Evolutionary conservation across 2,797 vertebrate genomes (phyloP).

Genomic region (Aulostomus chinensis): DNA sequence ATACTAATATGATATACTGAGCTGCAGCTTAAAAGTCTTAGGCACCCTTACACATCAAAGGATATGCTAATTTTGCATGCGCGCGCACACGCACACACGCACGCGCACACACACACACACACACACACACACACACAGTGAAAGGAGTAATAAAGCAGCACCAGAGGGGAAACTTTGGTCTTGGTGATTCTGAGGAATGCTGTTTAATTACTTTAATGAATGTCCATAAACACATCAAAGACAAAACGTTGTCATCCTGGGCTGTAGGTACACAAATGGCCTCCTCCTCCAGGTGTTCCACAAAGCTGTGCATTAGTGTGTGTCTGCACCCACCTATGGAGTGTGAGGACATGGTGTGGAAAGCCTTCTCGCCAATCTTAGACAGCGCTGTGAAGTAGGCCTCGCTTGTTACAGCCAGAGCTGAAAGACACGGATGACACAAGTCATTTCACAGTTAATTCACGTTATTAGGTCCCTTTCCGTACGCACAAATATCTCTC

Average conservation of each 20-base stretch:
- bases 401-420: constrained; percentile 84
- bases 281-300: no score
- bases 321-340: constrained; percentile 78
- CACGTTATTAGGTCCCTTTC: no score
- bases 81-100: background rate
- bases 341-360: constrained; percentile 84
- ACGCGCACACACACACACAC: constrained; percentile 6
- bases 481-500: no score
- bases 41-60: constrained; percentile 13
- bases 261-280: background rate
- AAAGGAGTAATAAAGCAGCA: constrained; percentile 17
- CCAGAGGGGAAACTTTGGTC: constrained; percentile 42
- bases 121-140: constrained; percentile 1
- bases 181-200: constrained; percentile 10
- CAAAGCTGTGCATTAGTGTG: no score
- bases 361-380: constrained; percentile 89
- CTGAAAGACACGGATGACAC: constrained; percentile 65
- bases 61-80: background rate
- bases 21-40: background rate
- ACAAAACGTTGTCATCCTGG: constrained; percentile 7
- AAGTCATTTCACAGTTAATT: no score
- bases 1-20: background rate
- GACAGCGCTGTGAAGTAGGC: constrained; percentile 90
- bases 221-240: constrained; percentile 31
- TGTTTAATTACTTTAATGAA: constrained; percentile 36